Conservation (phyloP, 1,140 invertebrate species). For the Apocrypta bakeri region DNA sequence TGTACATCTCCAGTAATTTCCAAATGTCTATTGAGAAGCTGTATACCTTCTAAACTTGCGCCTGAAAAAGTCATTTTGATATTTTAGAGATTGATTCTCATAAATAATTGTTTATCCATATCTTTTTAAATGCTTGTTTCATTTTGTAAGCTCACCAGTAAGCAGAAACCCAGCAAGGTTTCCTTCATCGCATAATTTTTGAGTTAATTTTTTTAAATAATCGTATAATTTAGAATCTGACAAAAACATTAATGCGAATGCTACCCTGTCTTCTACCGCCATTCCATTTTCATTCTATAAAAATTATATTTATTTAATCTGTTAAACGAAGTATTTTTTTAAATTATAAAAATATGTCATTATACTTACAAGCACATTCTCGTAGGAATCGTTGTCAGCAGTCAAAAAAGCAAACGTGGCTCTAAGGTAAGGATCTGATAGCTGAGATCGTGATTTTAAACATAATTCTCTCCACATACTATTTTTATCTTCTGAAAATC, state of each 20-base stretch:
- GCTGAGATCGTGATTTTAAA: conserved; percentile 79
- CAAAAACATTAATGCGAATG: conserved; percentile 94
- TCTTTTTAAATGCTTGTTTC: too few relatives aligned
- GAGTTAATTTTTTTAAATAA: conserved; percentile 84
- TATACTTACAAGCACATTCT: conserved; percentile 84
- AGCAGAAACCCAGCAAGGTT: conserved; percentile 90
- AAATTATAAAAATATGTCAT: conserved; percentile 39
- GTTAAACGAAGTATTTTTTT: neutral
- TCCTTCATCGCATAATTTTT: conserved; percentile 83
- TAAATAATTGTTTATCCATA: too few relatives aligned
- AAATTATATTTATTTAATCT: conserved; percentile 43
- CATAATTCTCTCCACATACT: conserved; percentile 90
- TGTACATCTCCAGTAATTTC: conserved; percentile 95
- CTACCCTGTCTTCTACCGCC: conserved; percentile 90
- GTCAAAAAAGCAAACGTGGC: conserved; percentile 95
- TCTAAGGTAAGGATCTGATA: conserved; percentile 91
- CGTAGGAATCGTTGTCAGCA: conserved; percentile 85
- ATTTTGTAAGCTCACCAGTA: conserved; percentile 78
- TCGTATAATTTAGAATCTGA: conserved; percentile 86
- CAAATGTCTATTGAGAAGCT: conserved; percentile 90
- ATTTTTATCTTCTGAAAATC: conserved; percentile 87
- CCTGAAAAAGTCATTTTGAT: too few relatives aligned
- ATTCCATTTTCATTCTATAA: conserved; percentile 86
- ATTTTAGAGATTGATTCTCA: too few relatives aligned
- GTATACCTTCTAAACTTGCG: conserved; percentile 82